phyloP scores from a whole-genome alignment of 2,888 invertebrate species.

The Aphidius colemani region DNA sequence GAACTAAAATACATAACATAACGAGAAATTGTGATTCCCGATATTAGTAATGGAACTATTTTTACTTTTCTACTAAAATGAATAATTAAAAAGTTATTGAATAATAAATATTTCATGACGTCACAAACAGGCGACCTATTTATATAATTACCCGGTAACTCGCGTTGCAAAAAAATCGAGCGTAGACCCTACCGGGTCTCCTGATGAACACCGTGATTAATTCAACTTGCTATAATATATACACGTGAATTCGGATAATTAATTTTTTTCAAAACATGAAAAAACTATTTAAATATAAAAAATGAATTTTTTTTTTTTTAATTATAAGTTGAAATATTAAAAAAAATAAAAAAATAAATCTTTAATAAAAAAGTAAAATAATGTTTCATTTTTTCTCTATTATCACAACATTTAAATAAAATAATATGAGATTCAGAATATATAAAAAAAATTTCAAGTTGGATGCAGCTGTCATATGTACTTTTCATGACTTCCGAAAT shows the following conservation, averaged over 20 bases:
- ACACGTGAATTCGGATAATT: conserved; percentile 42
- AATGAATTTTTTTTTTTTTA: not conserved
- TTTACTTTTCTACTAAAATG: too few species aligned
- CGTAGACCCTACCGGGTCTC: too few species aligned
- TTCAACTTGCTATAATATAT: conserved; percentile 23
- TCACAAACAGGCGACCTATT: too few species aligned
- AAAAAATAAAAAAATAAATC: too few species aligned
- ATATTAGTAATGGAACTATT: too few species aligned
- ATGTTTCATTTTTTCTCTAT: conserved; percentile 4
- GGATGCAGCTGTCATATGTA: conserved; percentile 16
- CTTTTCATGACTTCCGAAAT: conserved; percentile 23
- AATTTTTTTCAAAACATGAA: conserved; percentile 34
- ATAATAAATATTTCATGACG: too few species aligned
- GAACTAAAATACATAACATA: too few species aligned
- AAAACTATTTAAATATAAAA: not conserved
- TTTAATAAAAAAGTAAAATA: conserved; percentile 1
- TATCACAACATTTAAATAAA: conserved; percentile 1
- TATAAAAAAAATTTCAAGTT: conserved; percentile 3
- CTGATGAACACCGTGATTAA: conserved; percentile 21
- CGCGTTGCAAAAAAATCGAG: too few species aligned
- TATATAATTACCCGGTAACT: too few species aligned
- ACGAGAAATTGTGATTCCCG: too few species aligned
- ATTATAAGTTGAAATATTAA: too few species aligned
- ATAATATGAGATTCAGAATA: conserved; percentile 4
- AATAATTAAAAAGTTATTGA: too few species aligned